Conservation (phyloP, 2,888 invertebrate species). For the Acanthopleura granulata region DNA sequence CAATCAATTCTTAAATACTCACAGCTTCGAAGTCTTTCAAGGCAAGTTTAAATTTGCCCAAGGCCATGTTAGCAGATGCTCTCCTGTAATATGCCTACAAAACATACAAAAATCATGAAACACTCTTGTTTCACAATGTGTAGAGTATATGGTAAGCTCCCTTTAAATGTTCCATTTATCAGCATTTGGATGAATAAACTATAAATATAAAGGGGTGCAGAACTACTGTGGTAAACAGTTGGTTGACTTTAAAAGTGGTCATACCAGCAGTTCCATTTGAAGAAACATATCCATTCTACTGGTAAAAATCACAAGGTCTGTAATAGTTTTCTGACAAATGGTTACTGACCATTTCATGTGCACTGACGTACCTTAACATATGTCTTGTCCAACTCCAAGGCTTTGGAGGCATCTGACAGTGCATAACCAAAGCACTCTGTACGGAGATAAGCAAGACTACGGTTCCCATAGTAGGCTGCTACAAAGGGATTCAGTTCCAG, state of each 20-base stretch:
- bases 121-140: neutral
- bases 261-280: no score
- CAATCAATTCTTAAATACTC: conserved; percentile 49
- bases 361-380: conserved; percentile 80
- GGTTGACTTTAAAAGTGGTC: no score
- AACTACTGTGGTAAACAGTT: no score
- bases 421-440: conserved; percentile 97
- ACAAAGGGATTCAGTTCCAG: conserved; percentile 86
- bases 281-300: no score
- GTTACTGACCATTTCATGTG: no score
- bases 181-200: no score
- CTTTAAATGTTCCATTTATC: no score
- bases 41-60: conserved; percentile 97
- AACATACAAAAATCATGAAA: conserved; percentile 8
- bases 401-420: conserved; percentile 88
- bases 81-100: conserved; percentile 90
- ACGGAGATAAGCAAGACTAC: conserved; percentile 94
- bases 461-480: conserved; percentile 92
- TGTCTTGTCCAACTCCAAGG: conserved; percentile 88
- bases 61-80: conserved; percentile 96
- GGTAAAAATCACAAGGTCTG: no score
- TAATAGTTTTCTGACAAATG: no score
- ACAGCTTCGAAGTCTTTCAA: conserved; percentile 97
- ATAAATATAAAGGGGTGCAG: no score
- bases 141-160: no score